Evolutionary conservation across 2,113 vertebrate species (phyloP), one percentile per base, ranked within the genome.

Genomic region (Lampris megalopsis): DNA sequence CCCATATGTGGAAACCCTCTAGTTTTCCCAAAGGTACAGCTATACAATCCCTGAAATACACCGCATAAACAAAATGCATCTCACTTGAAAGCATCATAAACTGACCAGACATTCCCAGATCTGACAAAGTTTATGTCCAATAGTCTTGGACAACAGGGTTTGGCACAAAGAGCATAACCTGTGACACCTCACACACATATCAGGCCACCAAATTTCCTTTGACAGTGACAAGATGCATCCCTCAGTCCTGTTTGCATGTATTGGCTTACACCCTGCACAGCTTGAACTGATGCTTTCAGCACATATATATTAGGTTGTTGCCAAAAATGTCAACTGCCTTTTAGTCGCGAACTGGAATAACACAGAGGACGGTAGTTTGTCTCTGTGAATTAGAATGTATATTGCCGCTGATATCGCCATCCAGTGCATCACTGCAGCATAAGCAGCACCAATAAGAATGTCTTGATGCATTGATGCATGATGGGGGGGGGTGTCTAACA

Each of bases 141-240:
- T 53, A 64, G 62, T 56, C 57, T 41, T 71, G 62, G 83, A 68
- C 79, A 86, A 90, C 85, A 70, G 65, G 87, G 63, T 67, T 86
- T 82, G 78, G 82, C 75, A 82, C 79, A 69, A 57, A 80, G 80
- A 75, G 84, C 76, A 56, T 71, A 24, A 70, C 58, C 59, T 24
- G 71, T 75, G 81, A 77, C 81, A 67, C 81, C 73, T 63, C 42
- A 76, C 35, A 65, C 64, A 79, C 42, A 75, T 69, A 77, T 83
- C 69, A 77, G 67, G 84, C 80, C 82, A 86, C 84, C 75, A 87
- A 86, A 85, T 86, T 2, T 63, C 61, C 60, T 64, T 79, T 81
- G 67, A 73, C 71, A 38, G 8, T 52, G 60, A 71, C 60, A 68
- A 84, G 68, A 57, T 6, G n/a, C 70, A 59, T 88, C 71, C 72